A percentile compares a stretch with the other conserved stretches of the same genome.
Evolutionary conservation across 2,888 invertebrate genomes (phyloP).

Genomic region (Bellardia pandia): DNA sequence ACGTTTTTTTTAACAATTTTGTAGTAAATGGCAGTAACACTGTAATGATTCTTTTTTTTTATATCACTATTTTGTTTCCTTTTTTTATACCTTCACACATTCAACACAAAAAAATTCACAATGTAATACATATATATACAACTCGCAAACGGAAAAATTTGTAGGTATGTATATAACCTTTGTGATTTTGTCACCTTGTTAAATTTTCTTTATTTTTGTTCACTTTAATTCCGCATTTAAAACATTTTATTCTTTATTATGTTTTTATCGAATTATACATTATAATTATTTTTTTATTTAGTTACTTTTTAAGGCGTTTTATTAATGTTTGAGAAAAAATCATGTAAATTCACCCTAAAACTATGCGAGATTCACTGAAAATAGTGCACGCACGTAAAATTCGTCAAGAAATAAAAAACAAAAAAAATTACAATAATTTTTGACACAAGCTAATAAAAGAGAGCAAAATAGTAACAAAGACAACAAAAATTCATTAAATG

Average conservation of each 20-base stretch:
- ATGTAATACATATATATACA: slow-evolving; percentile 20
- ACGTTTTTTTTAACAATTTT: too few species aligned
- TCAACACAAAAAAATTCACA: neutral
- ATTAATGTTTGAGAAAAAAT: neutral
- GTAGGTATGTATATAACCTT: slow-evolving; percentile 34
- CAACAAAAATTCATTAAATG: too few species aligned
- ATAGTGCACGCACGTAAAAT: slow-evolving; percentile 52
- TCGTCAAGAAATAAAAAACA: slow-evolving; percentile 45
- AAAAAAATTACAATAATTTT: slow-evolving; percentile 39
- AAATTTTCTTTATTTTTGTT: neutral
- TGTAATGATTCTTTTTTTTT: slow-evolving; percentile 17
- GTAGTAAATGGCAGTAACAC: neutral
- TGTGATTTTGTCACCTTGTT: slow-evolving; percentile 45
- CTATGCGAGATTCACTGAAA: slow-evolving; percentile 31
- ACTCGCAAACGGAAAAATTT: slow-evolving; percentile 13
- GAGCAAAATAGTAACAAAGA: too few species aligned
- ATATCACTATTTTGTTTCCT: slow-evolving; percentile 21
- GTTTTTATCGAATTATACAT: neutral
- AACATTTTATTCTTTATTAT: neutral
- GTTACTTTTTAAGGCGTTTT: slow-evolving; percentile 27
- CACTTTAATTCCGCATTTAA: slow-evolving; percentile 18
- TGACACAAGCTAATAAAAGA: slow-evolving; percentile 45
- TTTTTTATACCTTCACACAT: neutral
- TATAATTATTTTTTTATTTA: neutral
- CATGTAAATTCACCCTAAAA: slow-evolving; percentile 34